Evolutionary conservation across 2,797 vertebrate species (phyloP), one percentile per base, ranked within the genome.

Genomic region (Alcedo quadribrachys): DNA sequence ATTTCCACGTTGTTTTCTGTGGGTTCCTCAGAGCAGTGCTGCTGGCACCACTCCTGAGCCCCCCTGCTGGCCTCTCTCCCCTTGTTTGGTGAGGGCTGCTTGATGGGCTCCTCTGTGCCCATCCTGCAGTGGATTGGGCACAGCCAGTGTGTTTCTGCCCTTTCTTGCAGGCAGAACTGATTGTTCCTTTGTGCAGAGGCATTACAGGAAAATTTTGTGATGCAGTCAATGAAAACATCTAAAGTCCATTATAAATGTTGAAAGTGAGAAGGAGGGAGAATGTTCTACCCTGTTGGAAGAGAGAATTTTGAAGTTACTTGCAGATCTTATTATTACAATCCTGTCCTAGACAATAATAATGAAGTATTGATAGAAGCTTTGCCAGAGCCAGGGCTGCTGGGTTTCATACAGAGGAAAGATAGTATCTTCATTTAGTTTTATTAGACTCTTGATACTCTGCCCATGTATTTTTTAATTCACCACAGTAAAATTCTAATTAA

Each of bases 401-500:
- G 91, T 84, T 94, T 91, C 91, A 51, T 86, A 77, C 62, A 46
- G 88, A 87, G 90, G 84, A 90, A 85, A 94, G 76, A 94, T 71
- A 87, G 80, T 83, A 61, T 90, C 94, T 96, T 96, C 79, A 93
- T 96, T 96, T 96, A 94, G 80, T 94, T 96, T 96, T 96, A 94
- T 95, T 94, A 89, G 86, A 11, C 94, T 85, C 92, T 85, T 92
- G 93, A 89, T 96, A 90, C 79, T 93, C 89, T 95, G 92, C 95
- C 93, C 94, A 90, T 96, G 94, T 94, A 89, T 96, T 95, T 93
- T 96, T 94, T 96, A 96, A 94, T 96, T 94, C 95, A 85, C 84
- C 76, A 85, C 93, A 94, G 81, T 96, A 95, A 95, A 95, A 96
- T 94, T 87, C 96, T 95, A 94, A 95, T 96, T 96, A 96, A 96